Conservation (phyloP, 2,113 vertebrate species). For the Actenoides lindsayi region DNA sequence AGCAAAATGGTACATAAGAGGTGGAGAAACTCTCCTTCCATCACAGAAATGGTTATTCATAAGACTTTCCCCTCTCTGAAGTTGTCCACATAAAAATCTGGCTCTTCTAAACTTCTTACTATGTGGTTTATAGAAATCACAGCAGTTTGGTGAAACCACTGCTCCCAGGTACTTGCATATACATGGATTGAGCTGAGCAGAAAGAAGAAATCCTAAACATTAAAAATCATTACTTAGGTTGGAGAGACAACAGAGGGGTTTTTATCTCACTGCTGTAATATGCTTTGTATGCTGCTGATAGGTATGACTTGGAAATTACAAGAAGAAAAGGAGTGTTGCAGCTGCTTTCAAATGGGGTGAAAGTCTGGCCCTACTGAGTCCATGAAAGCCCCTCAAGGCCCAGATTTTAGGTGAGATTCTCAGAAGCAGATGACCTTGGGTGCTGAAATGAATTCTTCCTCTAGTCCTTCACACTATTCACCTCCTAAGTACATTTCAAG, state of each 20-base stretch:
- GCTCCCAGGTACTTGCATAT: not conserved
- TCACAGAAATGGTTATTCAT: not conserved
- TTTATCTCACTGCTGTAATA: not conserved
- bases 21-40: not conserved
- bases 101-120: not conserved
- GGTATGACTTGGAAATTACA: not conserved
- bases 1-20: not conserved
- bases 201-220: not conserved
- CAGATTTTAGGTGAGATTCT: not conserved
- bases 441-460: constrained; percentile 11
- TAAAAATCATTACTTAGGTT: not conserved
- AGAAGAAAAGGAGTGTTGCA: not conserved
- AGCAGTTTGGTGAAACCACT: not conserved
- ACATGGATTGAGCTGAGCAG: not conserved
- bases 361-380: not conserved
- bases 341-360: not conserved
- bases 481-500: not conserved
- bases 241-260: not conserved
- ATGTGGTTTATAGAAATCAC: not conserved
- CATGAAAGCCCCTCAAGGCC: not conserved
- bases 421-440: not conserved
- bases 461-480: not conserved
- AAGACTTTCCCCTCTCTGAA: not conserved
- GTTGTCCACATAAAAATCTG: not conserved
- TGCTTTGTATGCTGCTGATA: not conserved